Conservation (phyloP, 2,113 vertebrate species). For the Catharus fuscescens region DNA sequence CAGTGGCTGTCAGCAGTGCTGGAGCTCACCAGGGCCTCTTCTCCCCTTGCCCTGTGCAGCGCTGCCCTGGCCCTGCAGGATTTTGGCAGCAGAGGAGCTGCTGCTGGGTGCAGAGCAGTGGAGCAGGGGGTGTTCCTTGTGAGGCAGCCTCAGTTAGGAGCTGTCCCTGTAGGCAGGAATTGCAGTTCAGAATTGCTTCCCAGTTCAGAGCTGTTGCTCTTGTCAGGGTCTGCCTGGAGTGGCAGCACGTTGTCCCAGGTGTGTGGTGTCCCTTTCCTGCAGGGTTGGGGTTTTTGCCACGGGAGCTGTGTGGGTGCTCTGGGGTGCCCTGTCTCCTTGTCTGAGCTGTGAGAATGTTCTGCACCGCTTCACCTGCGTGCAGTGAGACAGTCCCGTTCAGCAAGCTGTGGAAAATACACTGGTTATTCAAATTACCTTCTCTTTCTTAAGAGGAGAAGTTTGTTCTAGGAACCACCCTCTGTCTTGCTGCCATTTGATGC, state of each 20-base stretch:
- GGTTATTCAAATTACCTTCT: neutral
- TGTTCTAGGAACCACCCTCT: neutral
- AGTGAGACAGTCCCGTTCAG: rapidly evolving
- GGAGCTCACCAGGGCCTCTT: neutral
- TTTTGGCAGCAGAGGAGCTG: neutral
- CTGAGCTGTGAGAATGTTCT: neutral
- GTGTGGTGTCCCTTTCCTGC: too few species aligned
- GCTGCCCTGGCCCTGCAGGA: rapidly evolving
- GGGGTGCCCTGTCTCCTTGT: rapidly evolving
- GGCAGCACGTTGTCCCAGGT: rapidly evolving
- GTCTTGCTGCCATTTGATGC: rapidly evolving
- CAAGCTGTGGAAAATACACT: neutral
- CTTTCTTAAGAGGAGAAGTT: neutral
- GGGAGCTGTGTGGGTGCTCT: neutral
- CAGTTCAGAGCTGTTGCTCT: neutral
- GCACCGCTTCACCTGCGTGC: rapidly evolving
- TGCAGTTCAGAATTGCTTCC: neutral
- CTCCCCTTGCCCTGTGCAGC: neutral
- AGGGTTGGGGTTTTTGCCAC: rapidly evolving
- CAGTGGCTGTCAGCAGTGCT: rapidly evolving
- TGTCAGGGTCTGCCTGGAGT: neutral
- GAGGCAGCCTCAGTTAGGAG: rapidly evolving
- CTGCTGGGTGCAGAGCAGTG: neutral
- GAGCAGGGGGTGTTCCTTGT: neutral
- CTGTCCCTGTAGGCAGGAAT: rapidly evolving